These are phyloP conservation scores for Notothenia rossii DNA, from an alignment of 2,113 vertebrate species.

Conservation along the genomic window DNA sequence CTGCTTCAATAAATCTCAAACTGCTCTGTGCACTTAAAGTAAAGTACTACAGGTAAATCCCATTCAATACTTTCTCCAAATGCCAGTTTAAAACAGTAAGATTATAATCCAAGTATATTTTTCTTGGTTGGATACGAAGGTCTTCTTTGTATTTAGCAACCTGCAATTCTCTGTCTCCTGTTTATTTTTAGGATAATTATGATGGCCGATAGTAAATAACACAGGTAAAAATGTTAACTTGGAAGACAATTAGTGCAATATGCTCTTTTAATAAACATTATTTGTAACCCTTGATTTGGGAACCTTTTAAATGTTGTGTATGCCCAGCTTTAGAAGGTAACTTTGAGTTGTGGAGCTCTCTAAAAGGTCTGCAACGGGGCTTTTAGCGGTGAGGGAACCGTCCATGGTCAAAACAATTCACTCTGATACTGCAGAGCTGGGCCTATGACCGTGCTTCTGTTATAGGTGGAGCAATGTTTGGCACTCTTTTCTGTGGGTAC, in stretches of 20 bases:
- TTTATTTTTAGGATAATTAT: neutral
- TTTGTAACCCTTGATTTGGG: neutral
- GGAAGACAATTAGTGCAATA: neutral
- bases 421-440: neutral
- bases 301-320: neutral
- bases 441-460: neutral
- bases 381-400: conserved; percentile 11
- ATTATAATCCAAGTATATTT: neutral
- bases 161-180: neutral
- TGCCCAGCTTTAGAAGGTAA: neutral
- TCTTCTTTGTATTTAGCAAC: neutral
- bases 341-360: neutral
- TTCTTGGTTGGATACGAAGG: neutral
- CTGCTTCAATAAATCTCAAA: neutral
- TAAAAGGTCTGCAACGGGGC: neutral
- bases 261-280: no score
- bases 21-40: neutral
- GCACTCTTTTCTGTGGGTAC: neutral
- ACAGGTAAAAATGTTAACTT: neutral
- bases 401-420: neutral
- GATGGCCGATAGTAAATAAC: neutral
- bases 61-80: neutral
- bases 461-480: neutral
- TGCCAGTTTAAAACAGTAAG: neutral
- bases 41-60: neutral